Evolutionary conservation across 2,113 vertebrate genomes (phyloP), one percentile per base, ranked within the genome.

Genomic region (Apus apus): DNA sequence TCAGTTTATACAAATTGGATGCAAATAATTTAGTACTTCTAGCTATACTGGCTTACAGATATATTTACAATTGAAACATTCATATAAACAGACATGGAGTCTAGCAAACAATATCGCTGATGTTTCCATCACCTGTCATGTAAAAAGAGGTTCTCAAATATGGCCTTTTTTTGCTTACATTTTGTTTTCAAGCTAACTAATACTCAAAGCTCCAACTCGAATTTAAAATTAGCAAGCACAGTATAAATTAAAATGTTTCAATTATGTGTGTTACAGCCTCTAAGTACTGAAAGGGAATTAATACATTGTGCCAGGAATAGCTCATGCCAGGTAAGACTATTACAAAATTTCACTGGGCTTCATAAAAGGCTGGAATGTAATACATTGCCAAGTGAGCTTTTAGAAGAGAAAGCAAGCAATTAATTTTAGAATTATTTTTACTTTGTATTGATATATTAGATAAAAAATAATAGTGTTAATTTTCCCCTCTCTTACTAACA

Each of bases 221-320:
- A 90, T 71, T 83, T 60, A 40, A 87, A 95, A 94, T 67, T 51
- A 77, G 32, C 38, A 71, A 4, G 22, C 38, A 74, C 5, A 62
- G 46, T 27, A 70, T 29, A 94, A 91, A 82, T 26, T 19, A 32
- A 53, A 88, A 77, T 40, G 43, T 60, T 95, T 92, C 38, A 73
- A 2, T 66, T 27, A 66, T 58, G 34, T 29, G 22, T 40, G 45
- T 34, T 85, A 91, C 11, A 73, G 20, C 22, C 26, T 81, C 14
- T 62, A 77, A 46, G 34, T 88, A 56, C 27, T 84, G 78, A 73
- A 90, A 85, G 50, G 57, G 43, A 27, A 80, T 50, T 45, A 65
- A 60, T 19, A 19, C 11, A 27, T 30, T 77, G 56, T 72, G 65
- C 40, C 62, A 92, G 73, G 70, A 90, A 92, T 11, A 72, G 84